These are phyloP conservation scores for Falco cherrug DNA, from an alignment of 2,797 vertebrate species.

Conservation along the genomic window DNA sequence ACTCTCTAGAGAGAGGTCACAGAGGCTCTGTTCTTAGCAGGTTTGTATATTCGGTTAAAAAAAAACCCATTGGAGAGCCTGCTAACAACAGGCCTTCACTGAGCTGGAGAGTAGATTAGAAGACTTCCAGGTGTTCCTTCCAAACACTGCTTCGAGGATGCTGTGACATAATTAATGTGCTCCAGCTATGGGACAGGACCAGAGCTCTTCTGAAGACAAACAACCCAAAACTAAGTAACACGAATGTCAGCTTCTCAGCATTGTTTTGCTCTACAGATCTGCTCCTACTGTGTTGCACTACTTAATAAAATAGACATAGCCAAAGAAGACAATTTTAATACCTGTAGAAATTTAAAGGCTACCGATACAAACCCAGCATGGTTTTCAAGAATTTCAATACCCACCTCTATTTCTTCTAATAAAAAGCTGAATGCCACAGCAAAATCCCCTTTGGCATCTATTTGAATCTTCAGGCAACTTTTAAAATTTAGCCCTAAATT, in stretches of 20 bases:
- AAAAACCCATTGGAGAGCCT: neutral
- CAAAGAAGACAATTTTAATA: slow-evolving; percentile 30
- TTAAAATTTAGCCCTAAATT: slow-evolving; percentile 64
- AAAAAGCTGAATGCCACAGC: slow-evolving; percentile 24
- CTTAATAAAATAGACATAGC: slow-evolving; percentile 9
- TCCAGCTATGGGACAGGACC: neutral
- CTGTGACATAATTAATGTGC: neutral
- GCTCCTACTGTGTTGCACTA: neutral
- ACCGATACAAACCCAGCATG: neutral
- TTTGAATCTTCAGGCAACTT: slow-evolving; percentile 39
- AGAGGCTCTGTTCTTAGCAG: neutral
- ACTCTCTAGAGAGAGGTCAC: neutral
- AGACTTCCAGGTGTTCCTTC: neutral
- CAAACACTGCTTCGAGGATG: neutral
- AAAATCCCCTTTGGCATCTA: slow-evolving; percentile 55
- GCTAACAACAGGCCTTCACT: neutral
- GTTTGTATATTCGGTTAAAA: neutral
- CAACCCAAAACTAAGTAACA: neutral
- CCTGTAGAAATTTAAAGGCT: slow-evolving; percentile 31
- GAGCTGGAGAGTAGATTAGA: neutral
- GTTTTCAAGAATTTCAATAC: slow-evolving; percentile 54
- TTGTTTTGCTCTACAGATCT: neutral
- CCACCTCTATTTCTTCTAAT: slow-evolving; percentile 31
- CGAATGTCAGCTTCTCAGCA: neutral
- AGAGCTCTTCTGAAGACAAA: neutral